These are phyloP conservation scores for Paracentrotus lividus DNA, from an alignment of 53 echinoderm and acorn worm genomes.

Conservation along the genomic window DNA sequence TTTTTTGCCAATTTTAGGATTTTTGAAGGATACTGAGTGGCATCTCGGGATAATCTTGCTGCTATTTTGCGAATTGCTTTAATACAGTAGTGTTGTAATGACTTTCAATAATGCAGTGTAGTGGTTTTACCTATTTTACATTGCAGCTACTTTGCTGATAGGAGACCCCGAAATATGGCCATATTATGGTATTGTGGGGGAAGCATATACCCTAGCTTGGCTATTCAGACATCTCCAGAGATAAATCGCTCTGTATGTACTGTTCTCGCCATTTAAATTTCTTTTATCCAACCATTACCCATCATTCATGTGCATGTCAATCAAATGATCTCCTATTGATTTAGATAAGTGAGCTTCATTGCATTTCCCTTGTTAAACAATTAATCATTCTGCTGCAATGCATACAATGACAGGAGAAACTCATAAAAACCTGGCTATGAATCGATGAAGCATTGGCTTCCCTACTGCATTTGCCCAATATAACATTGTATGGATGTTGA, in stretches of 20 bases:
- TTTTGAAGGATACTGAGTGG: too few relatives aligned
- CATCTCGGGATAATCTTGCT: too few relatives aligned
- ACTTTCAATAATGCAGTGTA: too few relatives aligned
- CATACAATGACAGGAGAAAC: not conserved
- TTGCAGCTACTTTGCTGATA: too few relatives aligned
- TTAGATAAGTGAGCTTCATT: not conserved
- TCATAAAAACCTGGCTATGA: not conserved
- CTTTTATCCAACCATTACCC: not conserved
- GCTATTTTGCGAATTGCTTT: too few relatives aligned
- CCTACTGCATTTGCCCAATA: not conserved
- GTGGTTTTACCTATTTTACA: too few relatives aligned
- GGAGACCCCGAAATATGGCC: too few relatives aligned
- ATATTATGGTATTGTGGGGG: too few relatives aligned
- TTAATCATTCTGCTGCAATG: not conserved
- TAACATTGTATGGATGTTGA: not conserved
- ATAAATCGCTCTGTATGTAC: not conserved
- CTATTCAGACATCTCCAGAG: too few relatives aligned
- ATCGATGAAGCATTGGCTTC: not conserved
- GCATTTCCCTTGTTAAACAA: not conserved
- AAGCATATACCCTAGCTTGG: too few relatives aligned
- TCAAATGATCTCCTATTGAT: constrained; percentile 2
- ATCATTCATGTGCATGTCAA: not conserved
- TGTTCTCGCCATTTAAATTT: not conserved
- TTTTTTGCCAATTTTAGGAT: too few relatives aligned
- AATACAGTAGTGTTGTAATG: too few relatives aligned